phyloP scores from a whole-genome alignment of 2,888 invertebrate species.

The Lochmaea capreae region DNA sequence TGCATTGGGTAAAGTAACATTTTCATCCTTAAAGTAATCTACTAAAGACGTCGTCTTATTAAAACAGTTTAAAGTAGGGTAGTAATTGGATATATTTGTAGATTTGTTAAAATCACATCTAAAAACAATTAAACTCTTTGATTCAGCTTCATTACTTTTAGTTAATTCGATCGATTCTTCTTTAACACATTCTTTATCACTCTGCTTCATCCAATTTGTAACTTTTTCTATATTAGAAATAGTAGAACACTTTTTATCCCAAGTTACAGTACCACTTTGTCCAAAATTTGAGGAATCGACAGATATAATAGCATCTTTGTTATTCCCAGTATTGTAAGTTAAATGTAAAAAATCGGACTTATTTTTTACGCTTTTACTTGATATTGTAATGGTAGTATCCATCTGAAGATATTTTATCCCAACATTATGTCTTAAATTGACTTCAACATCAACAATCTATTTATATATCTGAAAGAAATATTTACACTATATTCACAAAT shows the following conservation, averaged over 20 bases:
- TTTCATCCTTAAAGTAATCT: constrained; percentile 38
- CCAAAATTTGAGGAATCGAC: constrained; percentile 40
- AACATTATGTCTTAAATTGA: constrained; percentile 4
- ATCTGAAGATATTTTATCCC: constrained; percentile 31
- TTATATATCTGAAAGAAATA: constrained; percentile 9
- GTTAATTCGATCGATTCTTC: constrained; percentile 25
- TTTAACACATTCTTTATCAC: constrained; percentile 34
- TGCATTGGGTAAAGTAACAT: constrained; percentile 16
- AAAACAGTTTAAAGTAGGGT: constrained; percentile 33
- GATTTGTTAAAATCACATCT: constrained; percentile 47
- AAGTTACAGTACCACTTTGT: constrained; percentile 43
- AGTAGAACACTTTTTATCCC: constrained; percentile 42
- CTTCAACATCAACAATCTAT: constrained; percentile 14
- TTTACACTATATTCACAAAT: background rate
- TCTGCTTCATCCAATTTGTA: constrained; percentile 48
- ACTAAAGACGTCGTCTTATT: constrained; percentile 39
- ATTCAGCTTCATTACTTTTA: constrained; percentile 35
- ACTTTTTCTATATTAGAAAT: constrained; percentile 48
- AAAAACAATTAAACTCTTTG: constrained; percentile 44
- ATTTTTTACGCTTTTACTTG: constrained; percentile 40
- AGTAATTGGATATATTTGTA: constrained; percentile 26
- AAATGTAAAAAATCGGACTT: constrained; percentile 39
- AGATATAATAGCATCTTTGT: constrained; percentile 39
- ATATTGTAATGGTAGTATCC: constrained; percentile 49
- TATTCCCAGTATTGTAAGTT: constrained; percentile 34